phyloP scores from a whole-genome alignment of 2,113 vertebrate species.

The Thermophis baileyi region DNA sequence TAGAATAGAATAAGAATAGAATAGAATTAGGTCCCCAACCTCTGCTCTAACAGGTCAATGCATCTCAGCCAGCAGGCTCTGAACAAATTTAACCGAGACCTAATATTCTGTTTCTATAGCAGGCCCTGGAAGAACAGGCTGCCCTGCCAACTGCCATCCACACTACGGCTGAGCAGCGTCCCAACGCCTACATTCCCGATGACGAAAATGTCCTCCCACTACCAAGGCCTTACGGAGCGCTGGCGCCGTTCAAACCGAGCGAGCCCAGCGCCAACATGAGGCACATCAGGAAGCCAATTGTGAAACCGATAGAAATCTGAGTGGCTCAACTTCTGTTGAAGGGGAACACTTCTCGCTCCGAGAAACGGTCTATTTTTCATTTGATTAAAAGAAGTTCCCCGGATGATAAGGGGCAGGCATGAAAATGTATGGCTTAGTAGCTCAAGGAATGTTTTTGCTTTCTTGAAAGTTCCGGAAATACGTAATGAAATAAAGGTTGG shows the following conservation, averaged over 20 bases:
- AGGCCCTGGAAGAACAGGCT: constrained; percentile 63
- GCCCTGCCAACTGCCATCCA: constrained; percentile 59
- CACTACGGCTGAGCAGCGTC: constrained; percentile 76
- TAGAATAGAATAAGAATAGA: too few relatives aligned
- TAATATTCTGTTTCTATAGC: constrained; percentile 60
- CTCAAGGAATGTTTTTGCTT: not conserved
- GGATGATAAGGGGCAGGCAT: not conserved
- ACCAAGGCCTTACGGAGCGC: constrained; percentile 77
- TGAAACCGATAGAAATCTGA: constrained; percentile 75
- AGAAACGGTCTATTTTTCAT: not conserved
- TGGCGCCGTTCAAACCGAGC: constrained; percentile 80
- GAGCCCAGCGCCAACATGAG: constrained; percentile 74
- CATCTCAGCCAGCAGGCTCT: not conserved
- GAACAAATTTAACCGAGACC: not conserved
- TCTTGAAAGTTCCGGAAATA: not conserved
- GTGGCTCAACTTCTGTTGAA: not conserved
- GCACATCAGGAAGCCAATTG: constrained; percentile 77
- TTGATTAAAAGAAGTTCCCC: not conserved
- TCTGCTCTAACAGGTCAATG: not conserved
- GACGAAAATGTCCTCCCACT: constrained; percentile 67
- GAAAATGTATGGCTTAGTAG: not conserved
- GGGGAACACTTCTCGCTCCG: not conserved
- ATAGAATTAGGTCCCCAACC: too few relatives aligned
- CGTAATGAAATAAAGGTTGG: not conserved
- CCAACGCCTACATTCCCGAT: constrained; percentile 74